Evolutionary conservation across 2,113 vertebrate genomes (phyloP), one percentile per base, ranked within the genome.

Genomic region (Pithys albifrons): DNA sequence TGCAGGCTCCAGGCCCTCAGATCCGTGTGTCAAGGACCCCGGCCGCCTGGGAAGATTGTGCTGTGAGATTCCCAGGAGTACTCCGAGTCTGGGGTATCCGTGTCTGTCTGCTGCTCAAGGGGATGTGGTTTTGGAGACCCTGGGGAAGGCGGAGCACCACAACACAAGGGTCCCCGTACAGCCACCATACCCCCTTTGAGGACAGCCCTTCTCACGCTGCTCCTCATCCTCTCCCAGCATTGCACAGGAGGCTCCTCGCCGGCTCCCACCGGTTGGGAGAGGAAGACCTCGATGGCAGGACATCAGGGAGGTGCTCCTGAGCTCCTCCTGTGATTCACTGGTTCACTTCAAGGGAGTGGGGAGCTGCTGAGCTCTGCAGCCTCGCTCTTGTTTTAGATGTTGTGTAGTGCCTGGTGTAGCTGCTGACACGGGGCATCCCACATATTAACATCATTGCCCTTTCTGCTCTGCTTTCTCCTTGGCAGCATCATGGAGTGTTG

Each of bases 161-260:
- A 2, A 2, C 27, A 6, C 3, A 2, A 18, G 45, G 58, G 14
- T 28, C 9, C 28, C 33, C 25, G 9, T 19, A 19, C 25, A 23
- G 22, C 10, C 9, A 3, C 76, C 37, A 0, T 11, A 14, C 29
- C 37, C 55, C 14, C 0, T 1, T 4, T 27, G 43, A 48, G 28
- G 31, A n/a, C 23, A 48, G 48, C 43, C 3, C 24, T 28, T 25
- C 28, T 64, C 37, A 6, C 7, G 1, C 10, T 8, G 7, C 55
- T 45, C 31, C 39, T 59, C 24, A 3, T 71, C 35, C 31, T 49
- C 31, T 15, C 35, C 24, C 51, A 51, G 45, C 57, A 9, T 14
- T 1, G 6, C 58, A 49, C 8, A 7, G 46, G 39, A 33, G 27
- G 28, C n/a, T 62, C 23, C 48, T 48, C 31, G 7, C 49, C 10